Conservation (phyloP, 2,888 invertebrate species). For the Lysandra coridon region DNA sequence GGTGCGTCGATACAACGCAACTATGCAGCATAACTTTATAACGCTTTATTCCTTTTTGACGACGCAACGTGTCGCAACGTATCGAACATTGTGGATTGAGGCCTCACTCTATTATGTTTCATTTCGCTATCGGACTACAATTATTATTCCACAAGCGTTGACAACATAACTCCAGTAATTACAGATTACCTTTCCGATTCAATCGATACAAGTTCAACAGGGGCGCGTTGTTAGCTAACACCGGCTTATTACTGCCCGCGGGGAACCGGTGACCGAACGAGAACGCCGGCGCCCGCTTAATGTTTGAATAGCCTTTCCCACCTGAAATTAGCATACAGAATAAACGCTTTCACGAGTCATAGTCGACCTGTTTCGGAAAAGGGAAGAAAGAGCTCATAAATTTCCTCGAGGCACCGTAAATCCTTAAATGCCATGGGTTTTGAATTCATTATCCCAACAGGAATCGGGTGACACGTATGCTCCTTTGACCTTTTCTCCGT, state of each 20-base stretch:
- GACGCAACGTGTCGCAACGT: no score
- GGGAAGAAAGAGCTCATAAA: conserved; percentile 1
- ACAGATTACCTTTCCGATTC: conserved; percentile 49
- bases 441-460: conserved; percentile 17
- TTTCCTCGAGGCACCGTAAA: conserved; percentile 6
- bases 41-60: no score
- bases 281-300: conserved; percentile 66
- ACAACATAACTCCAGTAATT: neutral
- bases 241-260: conserved; percentile 46
- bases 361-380: neutral
- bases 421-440: conserved; percentile 16
- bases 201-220: conserved; percentile 52
- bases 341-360: conserved; percentile 3
- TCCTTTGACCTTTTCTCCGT: neutral
- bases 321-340: conserved; percentile 46
- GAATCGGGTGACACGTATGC: conserved; percentile 10
- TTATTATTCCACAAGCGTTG: neutral
- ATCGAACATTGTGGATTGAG: no score
- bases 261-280: conserved; percentile 58
- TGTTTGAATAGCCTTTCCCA: conserved; percentile 61
- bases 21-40: no score
- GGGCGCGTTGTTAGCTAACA: conserved; percentile 50
- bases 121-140: neutral
- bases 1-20: no score
- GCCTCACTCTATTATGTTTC: no score